A percentile compares a stretch with the other conserved stretches of the same genome.
Evolutionary conservation across 2,888 invertebrate species (phyloP).

Genomic region (Schrankia costaestrigalis): DNA sequence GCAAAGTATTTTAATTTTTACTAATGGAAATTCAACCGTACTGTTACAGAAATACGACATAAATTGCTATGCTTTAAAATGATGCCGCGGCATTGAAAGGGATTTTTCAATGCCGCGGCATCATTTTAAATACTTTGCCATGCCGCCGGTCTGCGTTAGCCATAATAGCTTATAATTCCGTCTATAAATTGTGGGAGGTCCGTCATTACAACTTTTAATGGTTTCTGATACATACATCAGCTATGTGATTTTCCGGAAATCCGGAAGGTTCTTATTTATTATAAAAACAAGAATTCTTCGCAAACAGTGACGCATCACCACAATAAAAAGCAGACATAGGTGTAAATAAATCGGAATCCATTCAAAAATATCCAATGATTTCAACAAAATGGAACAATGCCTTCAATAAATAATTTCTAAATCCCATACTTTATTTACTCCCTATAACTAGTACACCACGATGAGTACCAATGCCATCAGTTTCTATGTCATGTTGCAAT

Average conservation of each 20-base stretch:
- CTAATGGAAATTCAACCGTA: too few relatives aligned
- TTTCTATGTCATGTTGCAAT: constrained; percentile 1
- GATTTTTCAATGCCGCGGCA: too few relatives aligned
- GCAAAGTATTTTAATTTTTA: too few relatives aligned
- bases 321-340: neutral
- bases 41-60: too few relatives aligned
- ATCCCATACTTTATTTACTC: neutral
- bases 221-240: neutral
- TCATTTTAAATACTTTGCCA: too few relatives aligned
- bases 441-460: neutral
- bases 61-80: too few relatives aligned
- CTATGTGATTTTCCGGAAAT: neutral
- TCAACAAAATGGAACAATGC: neutral
- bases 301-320: neutral
- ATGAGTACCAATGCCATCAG: constrained; percentile 2
- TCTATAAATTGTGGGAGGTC: too few relatives aligned
- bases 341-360: neutral
- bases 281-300: neutral
- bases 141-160: too few relatives aligned
- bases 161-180: too few relatives aligned
- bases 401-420: neutral
- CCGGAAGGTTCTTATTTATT: neutral
- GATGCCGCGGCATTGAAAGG: too few relatives aligned
- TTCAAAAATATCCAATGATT: neutral
- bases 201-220: too few relatives aligned